Evolutionary conservation across 2,888 invertebrate species (phyloP).

Genomic region (Latheticus oryzae): DNA sequence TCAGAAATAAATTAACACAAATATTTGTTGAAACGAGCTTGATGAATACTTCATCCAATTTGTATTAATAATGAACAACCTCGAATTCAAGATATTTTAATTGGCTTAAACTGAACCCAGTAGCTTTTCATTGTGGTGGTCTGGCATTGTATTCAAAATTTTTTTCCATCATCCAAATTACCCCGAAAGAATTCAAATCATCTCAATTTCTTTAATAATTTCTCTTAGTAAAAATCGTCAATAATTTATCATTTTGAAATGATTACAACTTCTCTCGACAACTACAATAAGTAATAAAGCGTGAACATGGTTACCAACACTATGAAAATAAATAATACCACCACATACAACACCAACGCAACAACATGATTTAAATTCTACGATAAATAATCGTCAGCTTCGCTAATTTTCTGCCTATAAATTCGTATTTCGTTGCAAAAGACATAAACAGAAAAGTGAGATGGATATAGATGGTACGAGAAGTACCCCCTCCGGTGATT

Average conservation of each 20-base stretch:
- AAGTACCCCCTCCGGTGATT: slow-evolving; percentile 16
- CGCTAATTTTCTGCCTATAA: slow-evolving; percentile 65
- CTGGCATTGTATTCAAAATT: too few relatives aligned
- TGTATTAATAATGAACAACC: too few relatives aligned
- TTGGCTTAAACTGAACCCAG: too few relatives aligned
- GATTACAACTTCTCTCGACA: slow-evolving; percentile 48
- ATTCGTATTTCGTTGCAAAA: slow-evolving; percentile 58
- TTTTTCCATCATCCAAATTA: too few relatives aligned
- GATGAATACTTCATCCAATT: too few relatives aligned
- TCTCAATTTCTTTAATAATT: too few relatives aligned
- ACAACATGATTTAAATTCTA: slow-evolving; percentile 52
- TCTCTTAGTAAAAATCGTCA: too few relatives aligned
- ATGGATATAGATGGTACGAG: slow-evolving; percentile 10
- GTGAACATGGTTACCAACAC: slow-evolving; percentile 47
- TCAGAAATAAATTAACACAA: too few relatives aligned
- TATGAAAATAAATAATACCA: slow-evolving; percentile 49
- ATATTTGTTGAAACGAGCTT: too few relatives aligned
- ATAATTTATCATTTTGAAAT: slow-evolving; percentile 38
- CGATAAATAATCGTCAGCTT: slow-evolving; percentile 50
- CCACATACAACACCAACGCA: slow-evolving; percentile 53
- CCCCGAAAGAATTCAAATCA: too few relatives aligned
- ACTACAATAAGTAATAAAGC: slow-evolving; percentile 51
- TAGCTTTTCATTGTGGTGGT: too few relatives aligned
- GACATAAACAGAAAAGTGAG: slow-evolving; percentile 29
- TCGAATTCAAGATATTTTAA: too few relatives aligned